These are phyloP conservation scores for Entomyzon cyanotis DNA, from an alignment of 2,113 vertebrate genomes.

Conservation along the genomic window DNA sequence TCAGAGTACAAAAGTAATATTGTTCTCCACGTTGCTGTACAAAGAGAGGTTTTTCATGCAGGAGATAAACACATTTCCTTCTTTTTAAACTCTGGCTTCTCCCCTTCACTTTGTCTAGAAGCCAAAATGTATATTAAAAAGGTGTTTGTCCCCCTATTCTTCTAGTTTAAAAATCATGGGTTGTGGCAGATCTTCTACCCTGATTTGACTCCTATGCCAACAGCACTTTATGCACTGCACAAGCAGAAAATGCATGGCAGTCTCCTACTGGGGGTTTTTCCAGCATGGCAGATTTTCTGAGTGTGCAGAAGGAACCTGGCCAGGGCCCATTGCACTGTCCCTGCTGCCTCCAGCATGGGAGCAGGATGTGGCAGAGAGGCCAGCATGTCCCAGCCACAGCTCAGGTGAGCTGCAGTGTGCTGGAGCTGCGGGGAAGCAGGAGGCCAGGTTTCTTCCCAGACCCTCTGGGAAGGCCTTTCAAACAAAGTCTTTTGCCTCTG, in stretches of 20 bases:
- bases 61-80: neutral
- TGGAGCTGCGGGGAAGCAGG: neutral
- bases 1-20: neutral
- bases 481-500: neutral
- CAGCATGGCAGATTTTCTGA: neutral
- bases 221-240: neutral
- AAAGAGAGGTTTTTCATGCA: neutral
- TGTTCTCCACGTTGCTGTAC: neutral
- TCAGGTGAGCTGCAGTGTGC: rapidly evolving
- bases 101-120: neutral
- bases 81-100: neutral
- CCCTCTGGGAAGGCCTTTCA: neutral
- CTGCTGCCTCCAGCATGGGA: rapidly evolving
- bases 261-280: neutral
- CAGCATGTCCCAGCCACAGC: neutral
- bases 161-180: neutral
- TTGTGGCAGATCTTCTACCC: neutral
- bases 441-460: neutral
- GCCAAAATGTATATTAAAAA: neutral
- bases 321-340: neutral
- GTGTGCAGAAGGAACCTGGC: neutral
- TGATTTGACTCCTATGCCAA: neutral
- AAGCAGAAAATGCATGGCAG: neutral
- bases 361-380: neutral
- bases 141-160: neutral